Base-by-base conservation (phyloP, 2,888 invertebrate genomes). In the Arrhopalites spinosus region DNA sequence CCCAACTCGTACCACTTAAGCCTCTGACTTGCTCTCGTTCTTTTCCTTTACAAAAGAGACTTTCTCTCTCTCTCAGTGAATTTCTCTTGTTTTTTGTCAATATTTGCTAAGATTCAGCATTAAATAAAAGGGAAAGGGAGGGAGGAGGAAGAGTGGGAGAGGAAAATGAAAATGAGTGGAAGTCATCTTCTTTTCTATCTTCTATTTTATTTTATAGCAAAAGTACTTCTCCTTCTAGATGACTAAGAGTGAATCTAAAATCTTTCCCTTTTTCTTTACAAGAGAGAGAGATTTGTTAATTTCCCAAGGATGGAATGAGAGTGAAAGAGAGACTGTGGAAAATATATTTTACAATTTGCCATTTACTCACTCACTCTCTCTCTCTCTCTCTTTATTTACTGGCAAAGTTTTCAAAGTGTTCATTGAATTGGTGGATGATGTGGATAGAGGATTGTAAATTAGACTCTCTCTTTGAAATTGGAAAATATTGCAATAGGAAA, bases 391-490 rank as follows among this genome's bases (percentile, higher is more conserved):
- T 56, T 20, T 68, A 68, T 68, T 68, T 68, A 68, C 68, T 50
- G 68, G 50, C 25, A 68, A 68, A 68, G 50, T 68, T 68, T 68
- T 68, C 47, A 68, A 68, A 36, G 36, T 68, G 50, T 68, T 68
- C 68, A 68, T 47, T 68, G 68, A 68, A 68, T 68, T 68, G 68
- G 45, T 47, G 45, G 68, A 47, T 27, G 50, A n/a, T n/a, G n/a
- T n/a, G n/a, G n/a, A n/a, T n/a, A n/a, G n/a, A n/a, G n/a, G 66
- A 56, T 23, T n/a, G 56, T 56, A 56, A 20, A 56, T 56, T 56
- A 8, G 23, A 3, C 56, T 56, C 56, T 20, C 17, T 20, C 15
- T 3, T 56, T 56, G 56, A 56, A 56, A 23, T 23, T 56, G 56
- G 56, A 56, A 23, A 23, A 56, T 23, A 23, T 56, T 56, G n/a